Conservation (phyloP, 2,797 vertebrate genomes). For the Pseudocheirus occidentalis region DNA sequence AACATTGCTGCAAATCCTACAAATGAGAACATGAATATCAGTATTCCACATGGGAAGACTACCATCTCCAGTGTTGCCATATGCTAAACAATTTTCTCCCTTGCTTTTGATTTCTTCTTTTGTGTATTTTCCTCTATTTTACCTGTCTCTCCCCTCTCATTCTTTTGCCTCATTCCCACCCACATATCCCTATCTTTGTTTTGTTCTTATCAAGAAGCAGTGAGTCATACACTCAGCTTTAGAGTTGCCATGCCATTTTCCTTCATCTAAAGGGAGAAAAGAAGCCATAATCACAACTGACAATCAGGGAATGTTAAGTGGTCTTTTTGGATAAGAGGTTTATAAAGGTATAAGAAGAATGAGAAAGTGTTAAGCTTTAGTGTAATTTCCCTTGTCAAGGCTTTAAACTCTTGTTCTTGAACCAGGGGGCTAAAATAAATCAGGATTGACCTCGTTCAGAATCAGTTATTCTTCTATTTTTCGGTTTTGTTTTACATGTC, state of each 20-base stretch:
- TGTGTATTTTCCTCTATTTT: neutral
- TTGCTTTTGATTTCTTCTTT: neutral
- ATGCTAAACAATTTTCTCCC: neutral
- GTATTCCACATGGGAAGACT: neutral
- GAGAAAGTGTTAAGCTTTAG: neutral
- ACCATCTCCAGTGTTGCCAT: neutral
- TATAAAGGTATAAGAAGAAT: neutral
- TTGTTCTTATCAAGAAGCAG: neutral
- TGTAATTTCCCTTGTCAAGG: neutral
- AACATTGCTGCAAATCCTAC: neutral
- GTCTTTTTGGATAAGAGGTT: slow-evolving; percentile 5
- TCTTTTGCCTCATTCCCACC: neutral
- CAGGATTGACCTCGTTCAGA: neutral
- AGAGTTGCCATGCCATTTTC: accelerated
- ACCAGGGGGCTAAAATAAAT: neutral
- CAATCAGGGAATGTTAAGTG: accelerated
- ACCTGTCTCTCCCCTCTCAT: neutral
- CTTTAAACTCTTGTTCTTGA: neutral
- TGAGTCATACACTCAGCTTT: accelerated
- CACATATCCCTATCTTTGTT: neutral
- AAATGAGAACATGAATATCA: neutral
- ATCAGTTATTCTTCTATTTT: neutral
- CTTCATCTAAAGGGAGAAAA: neutral
- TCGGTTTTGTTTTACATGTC: neutral
- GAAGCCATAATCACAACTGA: neutral